Conservation (phyloP, 1,140 invertebrate genomes). For the Bombus pascuorum region DNA sequence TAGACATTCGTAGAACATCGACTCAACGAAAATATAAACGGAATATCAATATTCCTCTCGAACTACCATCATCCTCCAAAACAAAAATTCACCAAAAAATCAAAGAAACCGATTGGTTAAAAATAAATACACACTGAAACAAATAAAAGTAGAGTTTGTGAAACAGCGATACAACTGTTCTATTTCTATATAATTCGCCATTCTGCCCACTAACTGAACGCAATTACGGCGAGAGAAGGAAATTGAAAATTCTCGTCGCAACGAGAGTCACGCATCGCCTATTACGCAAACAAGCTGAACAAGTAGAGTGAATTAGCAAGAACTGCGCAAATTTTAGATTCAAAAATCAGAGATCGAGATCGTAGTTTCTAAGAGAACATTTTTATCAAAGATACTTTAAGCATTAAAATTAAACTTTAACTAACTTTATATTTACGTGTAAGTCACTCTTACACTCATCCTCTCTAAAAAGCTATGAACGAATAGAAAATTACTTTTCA, state of each 20-base stretch:
- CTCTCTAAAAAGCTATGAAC: too few species aligned
- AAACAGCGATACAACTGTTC: too few species aligned
- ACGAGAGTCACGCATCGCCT: background rate
- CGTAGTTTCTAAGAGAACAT: background rate
- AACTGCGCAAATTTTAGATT: background rate
- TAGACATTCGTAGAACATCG: background rate
- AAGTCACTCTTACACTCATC: too few species aligned
- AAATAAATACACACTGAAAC: background rate
- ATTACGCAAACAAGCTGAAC: constrained; percentile 15
- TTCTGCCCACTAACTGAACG: background rate
- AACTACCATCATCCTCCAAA: background rate
- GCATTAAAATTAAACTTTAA: too few species aligned
- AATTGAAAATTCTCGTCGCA: background rate
- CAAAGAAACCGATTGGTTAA: background rate
- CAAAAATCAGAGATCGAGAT: background rate
- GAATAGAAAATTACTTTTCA: too few species aligned
- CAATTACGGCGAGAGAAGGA: background rate
- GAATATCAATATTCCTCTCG: background rate
- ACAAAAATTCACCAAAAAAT: background rate
- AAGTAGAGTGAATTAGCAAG: background rate
- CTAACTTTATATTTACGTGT: too few species aligned
- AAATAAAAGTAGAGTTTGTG: background rate
- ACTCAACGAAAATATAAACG: background rate
- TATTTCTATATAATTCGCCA: background rate
- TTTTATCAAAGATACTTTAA: background rate